Conservation (phyloP, 2,797 vertebrate genomes). For the Eremophila alpestris region DNA sequence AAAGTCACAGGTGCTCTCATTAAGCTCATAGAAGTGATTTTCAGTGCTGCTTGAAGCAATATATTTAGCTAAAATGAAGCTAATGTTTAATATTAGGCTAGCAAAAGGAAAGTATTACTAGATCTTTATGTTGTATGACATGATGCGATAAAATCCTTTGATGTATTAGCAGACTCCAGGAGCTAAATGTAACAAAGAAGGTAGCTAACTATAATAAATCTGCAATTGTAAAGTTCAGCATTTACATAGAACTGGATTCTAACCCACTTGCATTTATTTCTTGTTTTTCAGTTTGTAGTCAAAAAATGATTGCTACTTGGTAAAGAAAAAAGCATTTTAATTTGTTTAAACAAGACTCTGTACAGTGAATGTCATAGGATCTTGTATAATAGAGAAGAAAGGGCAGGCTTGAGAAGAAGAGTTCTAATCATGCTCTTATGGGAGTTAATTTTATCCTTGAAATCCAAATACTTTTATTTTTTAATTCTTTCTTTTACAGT, state of each 20-base stretch:
- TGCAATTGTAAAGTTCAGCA: not conserved
- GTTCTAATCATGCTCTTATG: not conserved
- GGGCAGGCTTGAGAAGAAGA: not conserved
- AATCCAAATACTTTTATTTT: not conserved
- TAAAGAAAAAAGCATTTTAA: not conserved
- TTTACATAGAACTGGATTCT: not conserved
- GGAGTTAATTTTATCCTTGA: not conserved
- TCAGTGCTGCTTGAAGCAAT: not conserved
- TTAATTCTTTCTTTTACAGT: not conserved
- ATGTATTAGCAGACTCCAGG: not conserved
- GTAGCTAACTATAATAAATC: not conserved
- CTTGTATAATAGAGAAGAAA: not conserved
- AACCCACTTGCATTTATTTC: fast-evolving
- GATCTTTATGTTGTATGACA: not conserved
- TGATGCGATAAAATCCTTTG: not conserved
- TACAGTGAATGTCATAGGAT: not conserved
- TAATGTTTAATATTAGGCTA: not conserved
- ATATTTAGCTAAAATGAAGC: not conserved
- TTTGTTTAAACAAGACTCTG: not conserved
- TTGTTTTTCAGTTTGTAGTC: not conserved
- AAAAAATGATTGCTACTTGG: not conserved
- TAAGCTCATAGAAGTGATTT: not conserved
- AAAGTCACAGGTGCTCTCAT: not conserved
- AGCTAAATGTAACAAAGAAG: not conserved
- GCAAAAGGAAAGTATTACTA: not conserved